Conservation (phyloP, 2,113 vertebrate genomes). For the Mustela lutreola region DNA sequence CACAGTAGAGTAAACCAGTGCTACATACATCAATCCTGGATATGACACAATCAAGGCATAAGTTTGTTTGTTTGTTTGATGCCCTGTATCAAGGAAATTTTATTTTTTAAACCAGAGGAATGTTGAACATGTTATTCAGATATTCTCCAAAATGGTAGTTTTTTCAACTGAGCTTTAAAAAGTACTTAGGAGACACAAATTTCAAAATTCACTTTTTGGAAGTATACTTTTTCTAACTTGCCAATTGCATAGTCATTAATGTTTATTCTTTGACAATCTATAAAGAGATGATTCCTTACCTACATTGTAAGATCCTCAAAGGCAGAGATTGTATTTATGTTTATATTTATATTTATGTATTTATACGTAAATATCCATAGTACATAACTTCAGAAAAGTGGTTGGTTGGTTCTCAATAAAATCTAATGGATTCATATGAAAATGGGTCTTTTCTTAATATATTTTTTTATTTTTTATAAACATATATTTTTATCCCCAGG, state of each 20-base stretch:
- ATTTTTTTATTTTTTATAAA: no score
- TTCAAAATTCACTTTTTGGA: not conserved
- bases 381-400: not conserved
- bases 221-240: not conserved
- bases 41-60: not conserved
- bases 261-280: not conserved
- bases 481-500: no score
- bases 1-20: not conserved
- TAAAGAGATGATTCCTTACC: not conserved
- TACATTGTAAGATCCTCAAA: not conserved
- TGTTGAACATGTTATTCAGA: not conserved
- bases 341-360: not conserved
- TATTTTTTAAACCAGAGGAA: not conserved
- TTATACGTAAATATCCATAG: not conserved
- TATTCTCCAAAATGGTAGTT: not conserved
- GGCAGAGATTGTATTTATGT: not conserved
- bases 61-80: not conserved
- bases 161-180: not conserved
- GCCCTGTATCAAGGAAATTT: not conserved
- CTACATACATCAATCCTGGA: not conserved
- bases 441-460: not conserved
- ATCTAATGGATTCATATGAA: not conserved
- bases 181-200: not conserved
- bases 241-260: not conserved
- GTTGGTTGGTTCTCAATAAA: not conserved